Evolutionary conservation across 2,113 vertebrate genomes (phyloP).

Genomic region (Anolis sagrei): DNA sequence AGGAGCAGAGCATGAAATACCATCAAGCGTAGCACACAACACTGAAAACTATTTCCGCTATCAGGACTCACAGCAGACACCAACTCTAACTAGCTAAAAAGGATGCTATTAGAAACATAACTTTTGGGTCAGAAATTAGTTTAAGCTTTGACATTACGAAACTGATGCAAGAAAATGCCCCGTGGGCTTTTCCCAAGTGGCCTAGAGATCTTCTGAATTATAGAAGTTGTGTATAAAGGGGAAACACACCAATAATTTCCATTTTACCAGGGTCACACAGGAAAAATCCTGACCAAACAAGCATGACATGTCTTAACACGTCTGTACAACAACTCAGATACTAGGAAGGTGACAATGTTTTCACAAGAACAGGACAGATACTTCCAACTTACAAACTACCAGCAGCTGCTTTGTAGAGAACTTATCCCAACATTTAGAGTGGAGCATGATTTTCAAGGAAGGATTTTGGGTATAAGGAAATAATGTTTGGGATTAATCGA

Average conservation of each 20-base stretch:
- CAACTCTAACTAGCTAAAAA: constrained; percentile 34
- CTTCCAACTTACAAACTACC: not conserved
- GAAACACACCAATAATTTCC: not conserved
- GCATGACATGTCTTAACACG: constrained; percentile 49
- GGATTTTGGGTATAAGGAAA: not conserved
- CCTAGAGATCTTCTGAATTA: not conserved
- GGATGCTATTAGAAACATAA: constrained; percentile 36
- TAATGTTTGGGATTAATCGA: not conserved
- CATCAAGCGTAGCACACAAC: constrained; percentile 26
- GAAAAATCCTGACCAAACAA: not conserved
- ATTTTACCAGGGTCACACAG: not conserved
- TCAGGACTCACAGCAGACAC: constrained; percentile 41
- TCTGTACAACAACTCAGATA: constrained; percentile 29
- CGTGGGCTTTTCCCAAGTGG: not conserved
- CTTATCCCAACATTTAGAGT: not conserved
- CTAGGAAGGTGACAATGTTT: constrained; percentile 35
- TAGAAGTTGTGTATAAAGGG: not conserved
- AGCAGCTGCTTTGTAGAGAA: not conserved
- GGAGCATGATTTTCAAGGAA: not conserved
- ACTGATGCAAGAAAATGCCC: too few species aligned
- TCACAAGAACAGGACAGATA: constrained; percentile 37
- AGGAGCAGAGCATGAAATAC: constrained; percentile 58
- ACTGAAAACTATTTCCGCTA: constrained; percentile 51
- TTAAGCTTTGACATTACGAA: constrained; percentile 46
- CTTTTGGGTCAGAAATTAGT: not conserved